Percentiles rank a stretch among this genome's conserved stretches.
Evolutionary conservation across 2,797 vertebrate genomes (phyloP).

Genomic region (Pseudotriccus pelzelni): DNA sequence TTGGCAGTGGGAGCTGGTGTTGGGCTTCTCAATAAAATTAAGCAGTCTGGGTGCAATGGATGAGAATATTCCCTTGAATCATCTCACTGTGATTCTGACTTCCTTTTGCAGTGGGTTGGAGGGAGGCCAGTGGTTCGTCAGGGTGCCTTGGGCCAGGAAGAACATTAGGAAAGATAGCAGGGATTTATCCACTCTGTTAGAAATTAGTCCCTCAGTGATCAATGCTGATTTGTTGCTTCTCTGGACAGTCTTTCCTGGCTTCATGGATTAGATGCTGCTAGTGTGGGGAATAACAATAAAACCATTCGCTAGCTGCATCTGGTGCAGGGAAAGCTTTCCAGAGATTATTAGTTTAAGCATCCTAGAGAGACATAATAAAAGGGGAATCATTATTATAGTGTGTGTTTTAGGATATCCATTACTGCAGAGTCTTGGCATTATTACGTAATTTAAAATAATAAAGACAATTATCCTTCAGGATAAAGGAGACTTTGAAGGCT

Average conservation of each 20-base stretch:
- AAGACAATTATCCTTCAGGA: slow-evolving; percentile 35
- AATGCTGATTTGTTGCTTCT: slow-evolving; percentile 53
- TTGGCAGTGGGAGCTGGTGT: slow-evolving; percentile 45
- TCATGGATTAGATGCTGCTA: slow-evolving; percentile 42
- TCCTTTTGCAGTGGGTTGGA: slow-evolving; percentile 31
- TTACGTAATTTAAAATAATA: slow-evolving; percentile 46
- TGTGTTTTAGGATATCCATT: slow-evolving; percentile 43
- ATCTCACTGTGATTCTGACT: slow-evolving; percentile 38
- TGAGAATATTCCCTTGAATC: slow-evolving; percentile 58
- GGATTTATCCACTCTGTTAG: slow-evolving; percentile 47
- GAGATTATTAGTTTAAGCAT: slow-evolving; percentile 61
- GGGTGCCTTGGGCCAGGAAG: slow-evolving; percentile 54
- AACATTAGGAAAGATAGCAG: slow-evolving; percentile 46
- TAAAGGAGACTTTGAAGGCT: neutral
- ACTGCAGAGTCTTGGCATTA: slow-evolving; percentile 27
- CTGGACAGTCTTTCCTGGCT: slow-evolving; percentile 50
- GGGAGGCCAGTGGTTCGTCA: slow-evolving; percentile 36
- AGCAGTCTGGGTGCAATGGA: slow-evolving; percentile 52
- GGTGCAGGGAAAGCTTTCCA: slow-evolving; percentile 56
- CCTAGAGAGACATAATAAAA: slow-evolving; percentile 52
- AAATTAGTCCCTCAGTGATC: slow-evolving; percentile 59
- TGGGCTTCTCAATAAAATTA: slow-evolving; percentile 60
- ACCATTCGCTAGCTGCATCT: slow-evolving; percentile 44
- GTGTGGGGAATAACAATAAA: slow-evolving; percentile 56
- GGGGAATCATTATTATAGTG: slow-evolving; percentile 26